Evolutionary conservation across 1,140 invertebrate genomes (phyloP), one percentile per base, ranked within the genome.

Genomic region (Tetragnatha versicolor): DNA sequence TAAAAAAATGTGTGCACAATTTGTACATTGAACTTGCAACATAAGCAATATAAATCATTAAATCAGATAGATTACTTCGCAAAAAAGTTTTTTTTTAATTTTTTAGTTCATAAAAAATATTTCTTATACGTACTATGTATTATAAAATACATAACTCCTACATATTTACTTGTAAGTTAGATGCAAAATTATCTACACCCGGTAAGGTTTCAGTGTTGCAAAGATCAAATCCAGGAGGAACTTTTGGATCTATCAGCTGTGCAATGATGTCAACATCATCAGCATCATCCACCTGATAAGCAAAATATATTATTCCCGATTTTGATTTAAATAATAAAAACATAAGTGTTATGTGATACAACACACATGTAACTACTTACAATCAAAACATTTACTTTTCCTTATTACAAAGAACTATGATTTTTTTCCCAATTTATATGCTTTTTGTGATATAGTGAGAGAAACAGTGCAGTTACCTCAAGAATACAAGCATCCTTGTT

Each of bases 401-500:
- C 42, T 17, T 3, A 47, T 17, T 47, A 20, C 3, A 12, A 1
- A 47, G 42, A 20, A 12, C 12, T 47, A 47, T 20, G 20, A 47
- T 47, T 17, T 47, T 17, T 20, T 17, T 47, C 1, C 1, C 42
- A 47, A 47, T 47, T 47, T 47, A 3, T 3, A 2, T 47, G 12
- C 12, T 20, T 47, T 17, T 47, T 17, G 20, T 17, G 20, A 45
- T 45, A 45, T 45, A 7, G 7, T 17, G 17, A 45, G 17, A 45
- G 17, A 47, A 47, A 47, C 12, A 47, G 12, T 17, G 1, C 3
- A 17, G 22, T 83, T 85, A 91, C 90, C 87, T 95, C 93, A 37
- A 96, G 84, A 25, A 96, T 89, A 83, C 92, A 95, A 9, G 93
- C 90, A 82, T 95, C 93, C 85, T 94, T 94, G 82, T 92, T 92